Base-by-base conservation (phyloP, 2,888 invertebrate species). In the Dugesia japonica region DNA sequence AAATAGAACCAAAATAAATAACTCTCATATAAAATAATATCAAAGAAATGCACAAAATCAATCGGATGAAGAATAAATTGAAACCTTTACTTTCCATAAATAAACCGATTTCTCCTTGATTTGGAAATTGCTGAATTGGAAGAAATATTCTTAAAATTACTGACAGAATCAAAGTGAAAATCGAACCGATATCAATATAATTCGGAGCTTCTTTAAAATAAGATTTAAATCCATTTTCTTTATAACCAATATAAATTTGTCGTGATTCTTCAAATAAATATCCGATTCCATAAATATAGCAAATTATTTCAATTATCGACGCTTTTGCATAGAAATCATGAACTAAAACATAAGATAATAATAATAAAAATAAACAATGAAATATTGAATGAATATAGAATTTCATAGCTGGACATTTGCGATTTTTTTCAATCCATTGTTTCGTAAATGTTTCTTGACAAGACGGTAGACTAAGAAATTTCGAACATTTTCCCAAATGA, bases 1-100 rank as follows among this genome's bases (percentile, higher is more conserved):
- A 42, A 26, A 78, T 77, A 13, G 77, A 76, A 20, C 31, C 26
- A 4, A 77, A 28, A 31, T 56, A 71, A 1, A 77, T 42, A 56
- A 75, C 56, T 26, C 77, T 9, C 20, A 77, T 28, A 27, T 71
- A 77, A 56, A 77, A 77, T 15, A 77, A 20, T 1, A 28, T 20
- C 4, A 77, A 42, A 0, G 28, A 77, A 1, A 31, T 13, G 9
- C 77, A 71, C 9, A 77, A 71, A 26, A 77, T n/a, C 9, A 77
- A 17, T 26, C 77, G 1, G 7, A 76, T 28, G 9, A 20, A 42
- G 33, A 33, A 77, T 28, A 75, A 71, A 23, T 26, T 27, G 4
- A 27, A n/a, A 42, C 73, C 76, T 26, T 73, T 28, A 28, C 26
- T 26, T 31, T 76, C 71, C 17, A 31, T 26, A 76, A 23, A 28